Conservation (phyloP, 1,140 invertebrate species). For the Drosophila seguyi region DNA sequence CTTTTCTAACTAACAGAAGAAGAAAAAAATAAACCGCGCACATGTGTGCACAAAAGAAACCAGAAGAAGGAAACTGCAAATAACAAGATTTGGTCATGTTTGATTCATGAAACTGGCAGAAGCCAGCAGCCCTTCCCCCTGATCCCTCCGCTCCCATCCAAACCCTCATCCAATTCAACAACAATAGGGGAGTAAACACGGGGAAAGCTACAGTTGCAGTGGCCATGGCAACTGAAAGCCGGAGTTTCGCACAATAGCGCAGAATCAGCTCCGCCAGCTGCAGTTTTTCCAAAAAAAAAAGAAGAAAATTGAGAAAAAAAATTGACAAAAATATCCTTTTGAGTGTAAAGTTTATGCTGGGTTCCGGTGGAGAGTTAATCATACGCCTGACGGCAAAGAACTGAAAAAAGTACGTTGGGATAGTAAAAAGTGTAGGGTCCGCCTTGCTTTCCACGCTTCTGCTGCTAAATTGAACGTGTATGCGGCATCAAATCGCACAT, state of each 20-base stretch:
- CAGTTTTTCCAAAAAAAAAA: slow-evolving; percentile 5
- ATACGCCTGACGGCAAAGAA: slow-evolving; percentile 53
- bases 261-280: slow-evolving; percentile 33
- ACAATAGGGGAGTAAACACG: slow-evolving; percentile 40
- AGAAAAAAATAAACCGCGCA: slow-evolving; percentile 32
- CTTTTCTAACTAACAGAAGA: slow-evolving; percentile 47
- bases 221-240: slow-evolving; percentile 33
- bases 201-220: slow-evolving; percentile 36
- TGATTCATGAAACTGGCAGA: slow-evolving; percentile 52
- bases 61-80: slow-evolving; percentile 50
- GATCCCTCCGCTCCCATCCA: background rate
- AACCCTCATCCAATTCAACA: slow-evolving; percentile 38
- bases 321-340: slow-evolving; percentile 35
- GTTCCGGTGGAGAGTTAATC: slow-evolving; percentile 59
- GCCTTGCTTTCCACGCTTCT: slow-evolving; percentile 31
- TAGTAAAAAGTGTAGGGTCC: background rate
- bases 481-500: slow-evolving; percentile 62
- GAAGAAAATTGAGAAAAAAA: background rate
- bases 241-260: slow-evolving; percentile 27
- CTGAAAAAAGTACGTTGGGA: background rate
- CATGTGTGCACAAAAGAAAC: slow-evolving; percentile 33
- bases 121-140: background rate
- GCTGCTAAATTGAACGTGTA: slow-evolving; percentile 50
- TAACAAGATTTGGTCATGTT: slow-evolving; percentile 66
- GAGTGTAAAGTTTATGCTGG: slow-evolving; percentile 56